Base-by-base conservation (phyloP, 2,113 vertebrate species). In the Chascanopsetta lugubris region DNA sequence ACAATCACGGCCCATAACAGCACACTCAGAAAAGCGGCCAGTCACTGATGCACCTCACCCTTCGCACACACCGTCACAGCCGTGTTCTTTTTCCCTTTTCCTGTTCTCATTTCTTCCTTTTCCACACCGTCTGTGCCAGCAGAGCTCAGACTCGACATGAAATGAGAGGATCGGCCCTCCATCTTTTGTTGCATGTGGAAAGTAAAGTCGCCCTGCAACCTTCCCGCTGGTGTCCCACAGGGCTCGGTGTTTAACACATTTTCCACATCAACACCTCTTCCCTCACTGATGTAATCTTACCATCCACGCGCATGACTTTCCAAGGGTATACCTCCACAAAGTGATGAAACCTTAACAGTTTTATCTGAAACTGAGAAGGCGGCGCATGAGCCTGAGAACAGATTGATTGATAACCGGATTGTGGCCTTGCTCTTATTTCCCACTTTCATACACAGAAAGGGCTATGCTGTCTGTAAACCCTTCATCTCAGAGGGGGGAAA, bases 131-230 rank as follows among this genome's bases (percentile, higher is more conserved):
- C 47, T 49, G 30, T 38, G 8, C 22, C 17, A 18, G 13, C 20
- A 58, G 17, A 20, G 15, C 18, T 40, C 13, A 40, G 13, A 50
- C n/a, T n/a, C n/a, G n/a, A n/a, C n/a, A n/a, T n/a, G n/a, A n/a
- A n/a, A n/a, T n/a, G n/a, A n/a, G n/a, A n/a, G n/a, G n/a, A n/a
- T n/a, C n/a, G 21, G 17, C 24, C 27, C 20, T 47, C 25, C n/a
- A 70, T 24, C 15, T 59, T 56, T 50, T 49, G 17, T 54, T 46
- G 24, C 46, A 45, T 43, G 20, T 21, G 8, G 48, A 22, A 54
- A 55, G 8, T 45, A 57, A 70, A 46, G 24, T 34, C 5, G 24
- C 1, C 11, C 7, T 27, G 15, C 34, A 36, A 36, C 29, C 24
- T 27, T 8, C 36, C 8, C 2, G 18, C 21, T 27, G 9, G 12